A percentile compares a stretch with the other conserved stretches of the same genome.
phyloP scores from a whole-genome alignment of 2,113 vertebrate genomes.

The Nicator chloris region DNA sequence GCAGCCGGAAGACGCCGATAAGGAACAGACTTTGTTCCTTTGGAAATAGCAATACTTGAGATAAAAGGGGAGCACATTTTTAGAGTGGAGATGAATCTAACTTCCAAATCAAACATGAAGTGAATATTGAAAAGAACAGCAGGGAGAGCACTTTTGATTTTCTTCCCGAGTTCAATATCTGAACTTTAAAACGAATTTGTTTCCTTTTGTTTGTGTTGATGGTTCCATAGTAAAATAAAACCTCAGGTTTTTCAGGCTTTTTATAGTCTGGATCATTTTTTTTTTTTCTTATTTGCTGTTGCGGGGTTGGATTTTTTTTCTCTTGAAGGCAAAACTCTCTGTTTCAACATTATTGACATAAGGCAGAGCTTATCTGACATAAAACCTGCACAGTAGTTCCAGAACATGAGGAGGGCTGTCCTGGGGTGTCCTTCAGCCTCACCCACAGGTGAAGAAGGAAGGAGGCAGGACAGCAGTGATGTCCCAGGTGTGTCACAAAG shows the following conservation, averaged over 20 bases:
- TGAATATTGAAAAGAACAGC: constrained; percentile 55
- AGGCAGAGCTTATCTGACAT: not conserved
- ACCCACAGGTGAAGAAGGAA: accelerated
- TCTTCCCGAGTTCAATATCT: not conserved
- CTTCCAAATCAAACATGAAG: constrained; percentile 53
- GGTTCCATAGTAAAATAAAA: not conserved
- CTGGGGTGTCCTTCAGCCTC: not conserved
- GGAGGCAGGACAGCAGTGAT: not conserved
- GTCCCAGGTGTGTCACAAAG: not conserved
- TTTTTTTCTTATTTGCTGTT: not conserved
- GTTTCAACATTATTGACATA: not conserved
- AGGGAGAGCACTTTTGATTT: constrained; percentile 15
- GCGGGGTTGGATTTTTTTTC: not conserved
- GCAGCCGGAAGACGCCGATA: constrained; percentile 66
- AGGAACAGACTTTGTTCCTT: constrained; percentile 62
- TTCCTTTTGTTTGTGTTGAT: not conserved
- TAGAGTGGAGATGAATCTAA: constrained; percentile 2
- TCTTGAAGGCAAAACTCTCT: not conserved
- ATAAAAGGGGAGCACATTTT: constrained; percentile 54
- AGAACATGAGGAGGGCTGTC: not conserved
- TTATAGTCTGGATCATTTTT: not conserved
- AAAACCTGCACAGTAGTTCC: not conserved
- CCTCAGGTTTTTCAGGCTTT: not conserved
- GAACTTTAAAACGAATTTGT: constrained; percentile 34
- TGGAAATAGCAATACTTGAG: constrained; percentile 39